Percentiles rank a stretch among this genome's conserved stretches.
phyloP scores from a whole-genome alignment of 2,888 invertebrate species.

The Stenotaenia linearis region DNA sequence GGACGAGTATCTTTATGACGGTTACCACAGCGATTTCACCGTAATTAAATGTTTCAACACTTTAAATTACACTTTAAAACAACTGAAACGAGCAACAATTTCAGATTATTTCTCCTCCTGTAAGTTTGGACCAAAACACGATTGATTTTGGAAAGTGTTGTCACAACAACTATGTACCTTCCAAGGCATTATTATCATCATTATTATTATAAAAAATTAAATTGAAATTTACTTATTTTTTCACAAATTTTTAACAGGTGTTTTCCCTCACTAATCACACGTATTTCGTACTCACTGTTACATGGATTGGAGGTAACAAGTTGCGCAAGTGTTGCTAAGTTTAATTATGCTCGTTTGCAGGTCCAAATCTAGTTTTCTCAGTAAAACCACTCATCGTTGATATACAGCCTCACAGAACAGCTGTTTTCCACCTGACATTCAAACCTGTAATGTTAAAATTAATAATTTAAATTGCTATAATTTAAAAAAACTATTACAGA shows the following conservation, averaged over 20 bases:
- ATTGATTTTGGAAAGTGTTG: constrained; percentile 2
- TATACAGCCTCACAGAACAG: constrained; percentile 5
- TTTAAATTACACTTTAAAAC: no score
- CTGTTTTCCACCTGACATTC: constrained; percentile 6
- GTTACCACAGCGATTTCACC: constrained; percentile 7
- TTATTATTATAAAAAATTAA: background rate
- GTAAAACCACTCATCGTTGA: constrained; percentile 5
- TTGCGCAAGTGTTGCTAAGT: background rate
- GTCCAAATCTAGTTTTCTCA: background rate
- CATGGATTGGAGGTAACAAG: background rate
- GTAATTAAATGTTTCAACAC: background rate
- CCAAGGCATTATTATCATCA: background rate
- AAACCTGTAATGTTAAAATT: constrained; percentile 30
- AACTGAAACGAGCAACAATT: no score
- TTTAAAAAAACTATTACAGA: no score
- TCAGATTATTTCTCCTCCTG: background rate
- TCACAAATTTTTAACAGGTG: background rate
- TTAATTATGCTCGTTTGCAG: background rate
- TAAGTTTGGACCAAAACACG: background rate
- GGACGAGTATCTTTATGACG: constrained; percentile 5
- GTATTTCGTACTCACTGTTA: background rate
- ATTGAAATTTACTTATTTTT: background rate
- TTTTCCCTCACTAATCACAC: background rate
- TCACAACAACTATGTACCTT: background rate
- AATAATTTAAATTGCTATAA: no score